Base-by-base conservation (phyloP, 1,140 invertebrate genomes). In the roundworm (Caenorhabditis elegans) region DNA sequence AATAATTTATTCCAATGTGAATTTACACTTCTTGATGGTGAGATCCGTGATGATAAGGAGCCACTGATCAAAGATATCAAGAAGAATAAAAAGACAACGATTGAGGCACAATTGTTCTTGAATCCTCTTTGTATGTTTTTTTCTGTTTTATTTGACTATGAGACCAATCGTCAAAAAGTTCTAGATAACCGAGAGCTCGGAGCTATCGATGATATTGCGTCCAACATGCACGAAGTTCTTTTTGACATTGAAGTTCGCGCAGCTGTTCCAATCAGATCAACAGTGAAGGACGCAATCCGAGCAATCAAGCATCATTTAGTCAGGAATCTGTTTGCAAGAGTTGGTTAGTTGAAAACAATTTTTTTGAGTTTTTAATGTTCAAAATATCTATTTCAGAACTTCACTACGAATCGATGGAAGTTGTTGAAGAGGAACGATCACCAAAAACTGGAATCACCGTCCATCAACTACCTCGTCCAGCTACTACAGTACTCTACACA, bases 401-500 rank as follows among this genome's bases (percentile, higher is more conserved):
- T 19, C 82, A 83, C 28, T 83, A 83, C 28, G 82, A 83, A 49
- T 78, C 78, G n/a, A 85, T 84, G 78, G 84, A 84, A 76, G 47
- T 85, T 4, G 75, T 82, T 2, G 84, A 85, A 48, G 79, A 85
- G 26, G 84, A 78, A 19, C 28, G 19, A 51, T 39, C 47, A 10
- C 28, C 77, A 15, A 51, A 39, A 22, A 46, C 78, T n/a, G 60
- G 60, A 24, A 79, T 70, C 28, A 47, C 84, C 17, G 79, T 85
- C 48, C 84, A 85, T 76, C 84, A 85, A 47, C 39, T 85, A 31
- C 84, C 84, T 5, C 19, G 79, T n/a, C 51, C 79, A 53, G 79
- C 79, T 19, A 80, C 79, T 11, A 80, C 79, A 10, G 55, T 80
- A 43, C 51, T 80, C 39, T 65, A 55, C 24, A 48, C 36, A 11